phyloP scores from a whole-genome alignment of 2,888 invertebrate species.

The Himalopsyche tibetana region DNA sequence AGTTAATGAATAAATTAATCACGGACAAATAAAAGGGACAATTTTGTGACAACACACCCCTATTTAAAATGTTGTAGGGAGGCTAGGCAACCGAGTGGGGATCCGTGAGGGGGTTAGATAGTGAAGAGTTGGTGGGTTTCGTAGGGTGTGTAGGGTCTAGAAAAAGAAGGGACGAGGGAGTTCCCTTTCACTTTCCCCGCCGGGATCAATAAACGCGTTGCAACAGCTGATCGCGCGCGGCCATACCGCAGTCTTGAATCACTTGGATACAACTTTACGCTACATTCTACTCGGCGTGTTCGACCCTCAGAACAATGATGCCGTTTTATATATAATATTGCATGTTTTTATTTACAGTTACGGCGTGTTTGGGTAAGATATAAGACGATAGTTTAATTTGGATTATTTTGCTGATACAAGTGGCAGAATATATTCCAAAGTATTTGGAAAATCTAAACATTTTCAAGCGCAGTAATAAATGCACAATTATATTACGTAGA shows the following conservation, averaged over 20 bases:
- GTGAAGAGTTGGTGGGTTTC: conserved; percentile 58
- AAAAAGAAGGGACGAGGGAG: conserved; percentile 29
- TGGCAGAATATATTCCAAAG: too few species aligned
- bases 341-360: not conserved
- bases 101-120: conserved; percentile 52
- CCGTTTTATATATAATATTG: not conserved
- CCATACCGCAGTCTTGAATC: conserved; percentile 28
- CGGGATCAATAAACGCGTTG: conserved; percentile 66
- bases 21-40: conserved; percentile 20
- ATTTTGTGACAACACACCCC: conserved; percentile 22
- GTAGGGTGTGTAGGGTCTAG: conserved; percentile 51
- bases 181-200: conserved; percentile 65
- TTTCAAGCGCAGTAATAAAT: too few species aligned
- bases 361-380: not conserved
- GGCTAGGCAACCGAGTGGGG: conserved; percentile 6
- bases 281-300: not conserved
- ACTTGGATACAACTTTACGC: conserved; percentile 20
- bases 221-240: conserved; percentile 62
- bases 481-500: too few species aligned
- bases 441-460: too few species aligned
- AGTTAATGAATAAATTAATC: too few species aligned
- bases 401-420: not conserved
- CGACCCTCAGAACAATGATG: conserved; percentile 9
- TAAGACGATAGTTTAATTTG: not conserved
- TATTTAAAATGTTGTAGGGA: not conserved